Conservation (phyloP, 2,113 vertebrate genomes). For the Ramphastos sulfuratus region DNA sequence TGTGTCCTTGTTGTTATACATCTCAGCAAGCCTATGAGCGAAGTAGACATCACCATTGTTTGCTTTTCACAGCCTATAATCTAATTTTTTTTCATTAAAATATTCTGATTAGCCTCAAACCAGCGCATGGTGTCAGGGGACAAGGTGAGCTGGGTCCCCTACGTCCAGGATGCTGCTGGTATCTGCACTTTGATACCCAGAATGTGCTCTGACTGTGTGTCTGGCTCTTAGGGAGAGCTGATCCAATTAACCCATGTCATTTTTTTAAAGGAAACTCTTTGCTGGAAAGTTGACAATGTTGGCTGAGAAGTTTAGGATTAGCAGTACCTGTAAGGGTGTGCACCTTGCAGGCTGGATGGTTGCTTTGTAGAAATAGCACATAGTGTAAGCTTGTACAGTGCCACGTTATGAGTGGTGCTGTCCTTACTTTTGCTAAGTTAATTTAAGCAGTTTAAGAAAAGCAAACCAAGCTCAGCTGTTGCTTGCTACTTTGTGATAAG, state of each 20-base stretch:
- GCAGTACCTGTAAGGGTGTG: background rate
- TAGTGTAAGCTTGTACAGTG: background rate
- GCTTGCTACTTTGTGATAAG: background rate
- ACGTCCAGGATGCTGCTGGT: fast-evolving
- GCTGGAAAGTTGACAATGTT: background rate
- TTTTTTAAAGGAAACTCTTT: background rate
- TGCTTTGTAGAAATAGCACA: background rate
- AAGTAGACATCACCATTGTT: no score
- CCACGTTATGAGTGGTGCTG: background rate
- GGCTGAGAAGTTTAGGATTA: background rate
- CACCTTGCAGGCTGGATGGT: background rate
- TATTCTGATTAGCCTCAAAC: no score
- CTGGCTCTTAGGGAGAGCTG: fast-evolving
- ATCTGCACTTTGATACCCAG: background rate
- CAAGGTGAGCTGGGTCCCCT: background rate
- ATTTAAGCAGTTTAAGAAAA: constrained; percentile 28
- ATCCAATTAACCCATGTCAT: background rate
- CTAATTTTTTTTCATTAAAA: no score
- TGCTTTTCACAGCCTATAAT: no score
- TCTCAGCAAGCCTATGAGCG: no score
- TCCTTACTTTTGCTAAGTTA: background rate
- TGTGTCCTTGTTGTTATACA: no score
- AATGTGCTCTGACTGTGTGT: background rate
- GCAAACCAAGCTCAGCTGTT: constrained; percentile 2
- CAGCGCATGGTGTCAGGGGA: no score